Conservation (phyloP, 2,888 invertebrate species). For the Tuta absoluta region DNA sequence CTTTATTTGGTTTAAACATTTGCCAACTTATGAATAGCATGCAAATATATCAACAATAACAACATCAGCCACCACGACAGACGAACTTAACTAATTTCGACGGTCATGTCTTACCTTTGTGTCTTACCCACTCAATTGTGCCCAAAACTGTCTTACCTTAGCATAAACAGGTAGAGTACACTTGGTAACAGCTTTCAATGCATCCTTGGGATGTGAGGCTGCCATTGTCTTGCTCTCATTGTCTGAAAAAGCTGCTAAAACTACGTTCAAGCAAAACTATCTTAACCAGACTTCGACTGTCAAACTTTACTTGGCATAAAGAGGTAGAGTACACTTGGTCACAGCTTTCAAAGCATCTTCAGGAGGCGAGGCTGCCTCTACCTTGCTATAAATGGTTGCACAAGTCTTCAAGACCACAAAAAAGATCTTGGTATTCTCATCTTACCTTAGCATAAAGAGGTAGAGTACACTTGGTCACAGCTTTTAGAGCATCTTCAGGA, state of each 20-base stretch:
- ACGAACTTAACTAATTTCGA: too few species aligned
- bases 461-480: constrained; percentile 84
- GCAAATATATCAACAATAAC: too few species aligned
- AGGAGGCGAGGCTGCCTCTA: neutral
- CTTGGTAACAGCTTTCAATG: constrained; percentile 83
- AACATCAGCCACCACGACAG: too few species aligned
- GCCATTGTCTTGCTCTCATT: neutral
- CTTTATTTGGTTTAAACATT: too few species aligned
- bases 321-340: constrained; percentile 80
- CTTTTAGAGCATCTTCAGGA: constrained; percentile 82
- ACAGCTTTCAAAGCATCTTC: constrained; percentile 79
- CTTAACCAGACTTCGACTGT: neutral
- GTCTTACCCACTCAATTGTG: too few species aligned
- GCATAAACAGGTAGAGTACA: constrained; percentile 86
- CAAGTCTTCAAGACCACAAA: neutral
- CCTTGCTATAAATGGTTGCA: too few species aligned
- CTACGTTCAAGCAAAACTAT: constrained; percentile 55
- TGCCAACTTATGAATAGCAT: too few species aligned
- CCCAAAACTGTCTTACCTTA: constrained; percentile 80
- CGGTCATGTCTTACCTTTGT: neutral
- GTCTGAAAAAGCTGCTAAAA: neutral
- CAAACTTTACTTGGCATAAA: constrained; percentile 51
- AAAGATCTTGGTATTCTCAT: neutral
- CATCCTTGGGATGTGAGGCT: constrained; percentile 76
- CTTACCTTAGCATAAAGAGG: constrained; percentile 87